Conservation (phyloP, 2,113 vertebrate genomes). For the Piprites chloris region DNA sequence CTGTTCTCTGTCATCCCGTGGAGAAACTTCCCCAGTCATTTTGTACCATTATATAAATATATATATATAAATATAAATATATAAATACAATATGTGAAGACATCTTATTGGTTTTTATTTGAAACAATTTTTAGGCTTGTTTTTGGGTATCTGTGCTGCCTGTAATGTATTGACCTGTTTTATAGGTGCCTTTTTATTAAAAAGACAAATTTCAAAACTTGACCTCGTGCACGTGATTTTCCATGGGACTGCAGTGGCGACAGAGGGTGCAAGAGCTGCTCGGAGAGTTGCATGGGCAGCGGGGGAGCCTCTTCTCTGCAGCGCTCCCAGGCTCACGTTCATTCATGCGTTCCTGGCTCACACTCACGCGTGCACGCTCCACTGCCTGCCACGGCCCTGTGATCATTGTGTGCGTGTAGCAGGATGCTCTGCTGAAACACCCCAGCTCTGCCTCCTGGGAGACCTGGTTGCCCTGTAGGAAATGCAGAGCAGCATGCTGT, state of each 20-base stretch:
- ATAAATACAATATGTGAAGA: slow-evolving; percentile 84
- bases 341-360: neutral
- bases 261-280: neutral
- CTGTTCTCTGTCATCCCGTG: slow-evolving; percentile 57
- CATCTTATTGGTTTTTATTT: slow-evolving; percentile 83
- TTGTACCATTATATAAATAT: slow-evolving; percentile 85
- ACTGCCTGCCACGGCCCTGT: neutral
- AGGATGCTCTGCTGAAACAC: neutral
- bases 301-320: neutral
- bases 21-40: slow-evolving; percentile 74
- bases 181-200: slow-evolving; percentile 87
- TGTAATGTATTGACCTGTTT: slow-evolving; percentile 86
- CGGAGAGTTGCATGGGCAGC: neutral
- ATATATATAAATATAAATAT: slow-evolving; percentile 85
- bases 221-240: neutral
- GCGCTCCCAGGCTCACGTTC: neutral
- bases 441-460: neutral
- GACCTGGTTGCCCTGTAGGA: neutral
- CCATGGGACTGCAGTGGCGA: neutral
- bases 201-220: slow-evolving; percentile 74
- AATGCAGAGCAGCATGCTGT: neutral
- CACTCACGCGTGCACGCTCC: neutral
- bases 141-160: slow-evolving; percentile 84
- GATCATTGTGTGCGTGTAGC: neutral
- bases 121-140: slow-evolving; percentile 84